Evolutionary conservation across 2,113 vertebrate species (phyloP).

Genomic region (Maccullochella peelii): DNA sequence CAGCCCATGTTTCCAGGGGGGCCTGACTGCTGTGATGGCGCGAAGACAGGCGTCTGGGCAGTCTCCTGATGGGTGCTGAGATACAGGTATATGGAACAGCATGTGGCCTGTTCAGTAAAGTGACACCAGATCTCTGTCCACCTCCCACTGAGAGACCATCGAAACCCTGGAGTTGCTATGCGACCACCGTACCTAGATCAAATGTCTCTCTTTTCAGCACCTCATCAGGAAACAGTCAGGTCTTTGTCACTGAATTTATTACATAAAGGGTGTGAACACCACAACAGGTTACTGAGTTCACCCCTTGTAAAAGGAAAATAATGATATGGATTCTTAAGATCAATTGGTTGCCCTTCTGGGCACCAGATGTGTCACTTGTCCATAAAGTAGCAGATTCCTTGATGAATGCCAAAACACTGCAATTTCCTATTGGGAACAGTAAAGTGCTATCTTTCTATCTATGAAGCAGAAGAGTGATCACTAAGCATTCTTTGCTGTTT

Average conservation of each 20-base stretch:
- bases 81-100: conserved; percentile 36
- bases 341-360: not conserved
- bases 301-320: not conserved
- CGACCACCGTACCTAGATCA: conserved; percentile 55
- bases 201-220: conserved; percentile 53
- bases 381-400: not conserved
- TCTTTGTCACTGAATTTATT: conserved; percentile 37
- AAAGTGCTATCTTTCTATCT: not conserved
- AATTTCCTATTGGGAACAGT: not conserved
- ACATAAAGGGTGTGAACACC: not conserved
- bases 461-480: conserved; percentile 3
- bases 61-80: conserved; percentile 53
- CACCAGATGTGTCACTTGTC: not conserved
- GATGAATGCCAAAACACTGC: not conserved
- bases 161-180: conserved; percentile 66
- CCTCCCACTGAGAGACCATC: conserved; percentile 72
- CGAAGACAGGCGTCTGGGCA: conserved; percentile 17
- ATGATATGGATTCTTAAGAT: conserved; percentile 1
- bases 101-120: conserved; percentile 49
- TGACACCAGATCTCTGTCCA: conserved; percentile 60
- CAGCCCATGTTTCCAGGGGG: conserved; percentile 3
- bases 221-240: conserved; percentile 26
- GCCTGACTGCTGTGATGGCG: conserved; percentile 4
- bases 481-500: not conserved
- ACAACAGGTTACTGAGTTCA: not conserved